Conservation (phyloP, 2,113 vertebrate species). For the Lophotis ruficrista region DNA sequence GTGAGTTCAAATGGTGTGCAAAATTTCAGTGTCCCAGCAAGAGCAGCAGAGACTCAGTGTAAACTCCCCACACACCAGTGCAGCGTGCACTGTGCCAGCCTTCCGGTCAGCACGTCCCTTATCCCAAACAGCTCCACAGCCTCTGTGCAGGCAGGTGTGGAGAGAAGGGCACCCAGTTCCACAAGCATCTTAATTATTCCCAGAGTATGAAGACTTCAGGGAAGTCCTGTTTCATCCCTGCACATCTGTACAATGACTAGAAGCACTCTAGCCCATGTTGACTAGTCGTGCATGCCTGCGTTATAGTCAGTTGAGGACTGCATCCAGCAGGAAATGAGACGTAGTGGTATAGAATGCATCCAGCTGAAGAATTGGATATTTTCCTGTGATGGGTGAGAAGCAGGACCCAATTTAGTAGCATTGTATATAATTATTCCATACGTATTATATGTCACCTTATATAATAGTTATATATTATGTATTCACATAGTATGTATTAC, state of each 20-base stretch:
- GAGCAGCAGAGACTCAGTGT: background rate
- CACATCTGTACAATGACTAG: background rate
- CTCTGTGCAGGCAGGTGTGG: background rate
- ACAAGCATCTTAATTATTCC: background rate
- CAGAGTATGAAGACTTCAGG: background rate
- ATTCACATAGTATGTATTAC: background rate
- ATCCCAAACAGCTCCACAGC: background rate
- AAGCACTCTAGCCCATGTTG: background rate
- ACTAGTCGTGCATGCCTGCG: background rate
- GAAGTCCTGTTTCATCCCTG: background rate
- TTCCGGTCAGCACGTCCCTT: background rate
- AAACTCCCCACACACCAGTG: background rate
- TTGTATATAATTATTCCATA: background rate
- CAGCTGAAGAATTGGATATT: background rate
- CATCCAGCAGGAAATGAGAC: background rate
- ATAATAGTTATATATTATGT: background rate
- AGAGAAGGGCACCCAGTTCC: background rate
- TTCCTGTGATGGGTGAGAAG: background rate
- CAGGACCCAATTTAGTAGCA: background rate
- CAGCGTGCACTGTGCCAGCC: background rate
- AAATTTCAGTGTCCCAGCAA: background rate
- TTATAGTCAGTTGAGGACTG: background rate
- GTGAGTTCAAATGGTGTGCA: background rate
- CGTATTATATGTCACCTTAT: background rate
- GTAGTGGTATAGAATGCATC: background rate